phyloP scores from a whole-genome alignment of 2,113 vertebrate species.

The Takifugu bimaculatus region DNA sequence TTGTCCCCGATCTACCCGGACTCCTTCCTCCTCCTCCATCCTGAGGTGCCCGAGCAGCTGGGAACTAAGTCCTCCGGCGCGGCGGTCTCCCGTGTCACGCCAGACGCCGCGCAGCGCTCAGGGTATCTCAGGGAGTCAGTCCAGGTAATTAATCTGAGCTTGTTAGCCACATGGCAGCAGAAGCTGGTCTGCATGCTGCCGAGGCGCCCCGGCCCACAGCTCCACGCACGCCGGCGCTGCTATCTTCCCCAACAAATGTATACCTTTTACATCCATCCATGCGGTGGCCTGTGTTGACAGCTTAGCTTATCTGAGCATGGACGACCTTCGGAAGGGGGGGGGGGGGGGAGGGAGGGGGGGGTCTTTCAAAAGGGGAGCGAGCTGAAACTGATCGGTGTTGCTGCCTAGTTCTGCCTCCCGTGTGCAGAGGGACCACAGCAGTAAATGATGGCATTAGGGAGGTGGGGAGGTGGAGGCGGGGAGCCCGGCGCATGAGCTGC shows the following conservation, averaged over 20 bases:
- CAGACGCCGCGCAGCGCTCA: constrained; percentile 53
- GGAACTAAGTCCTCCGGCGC: constrained; percentile 45
- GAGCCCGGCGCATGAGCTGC: constrained; percentile 35
- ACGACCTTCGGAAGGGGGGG: constrained; percentile 39
- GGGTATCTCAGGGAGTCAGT: constrained; percentile 45
- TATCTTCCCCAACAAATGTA: background rate
- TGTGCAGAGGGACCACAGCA: constrained; percentile 45
- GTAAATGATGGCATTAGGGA: constrained; percentile 60
- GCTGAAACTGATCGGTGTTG: constrained; percentile 50
- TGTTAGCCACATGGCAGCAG: constrained; percentile 59
- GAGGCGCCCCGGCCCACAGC: constrained; percentile 16
- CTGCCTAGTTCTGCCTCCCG: constrained; percentile 40
- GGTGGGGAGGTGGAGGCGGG: constrained; percentile 37
- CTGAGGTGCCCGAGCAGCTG: constrained; percentile 49
- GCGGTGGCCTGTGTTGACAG: constrained; percentile 34
- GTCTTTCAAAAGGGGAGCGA: constrained; percentile 37
- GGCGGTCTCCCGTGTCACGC: constrained; percentile 44
- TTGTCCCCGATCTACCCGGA: constrained; percentile 18
- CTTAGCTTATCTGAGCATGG: constrained; percentile 16
- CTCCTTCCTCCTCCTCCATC: constrained; percentile 27
- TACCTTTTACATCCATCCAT: constrained; percentile 4
- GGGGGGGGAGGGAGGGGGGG: constrained; percentile 41
- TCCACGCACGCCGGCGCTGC: constrained; percentile 9
- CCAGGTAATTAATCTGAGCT: constrained; percentile 67
- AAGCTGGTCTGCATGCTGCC: constrained; percentile 10